phyloP scores from a whole-genome alignment of 2,888 invertebrate genomes.

The Netelia virgata region DNA sequence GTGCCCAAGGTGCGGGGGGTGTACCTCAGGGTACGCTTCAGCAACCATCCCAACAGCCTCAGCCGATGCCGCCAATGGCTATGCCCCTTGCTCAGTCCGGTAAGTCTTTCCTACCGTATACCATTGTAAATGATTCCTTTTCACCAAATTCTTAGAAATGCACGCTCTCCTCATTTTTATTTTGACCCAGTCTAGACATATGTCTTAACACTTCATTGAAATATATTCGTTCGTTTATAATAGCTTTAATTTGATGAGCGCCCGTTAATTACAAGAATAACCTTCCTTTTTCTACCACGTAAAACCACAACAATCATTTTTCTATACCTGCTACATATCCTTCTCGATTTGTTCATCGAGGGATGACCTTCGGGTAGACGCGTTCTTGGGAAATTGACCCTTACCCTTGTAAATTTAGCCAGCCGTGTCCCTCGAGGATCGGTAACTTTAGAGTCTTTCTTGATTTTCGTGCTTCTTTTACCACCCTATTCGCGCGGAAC shows the following conservation, averaged over 20 bases:
- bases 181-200: too few relatives aligned
- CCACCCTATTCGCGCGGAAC: background rate
- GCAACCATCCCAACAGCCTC: slow-evolving; percentile 80
- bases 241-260: too few relatives aligned
- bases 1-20: slow-evolving; percentile 80
- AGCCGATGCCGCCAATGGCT: slow-evolving; percentile 77
- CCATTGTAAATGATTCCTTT: slow-evolving; percentile 8
- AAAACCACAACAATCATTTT: too few relatives aligned
- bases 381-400: slow-evolving; percentile 4
- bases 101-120: slow-evolving; percentile 61
- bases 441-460: background rate
- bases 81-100: slow-evolving; percentile 78
- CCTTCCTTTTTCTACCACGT: too few relatives aligned
- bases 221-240: too few relatives aligned
- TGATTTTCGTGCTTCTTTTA: background rate
- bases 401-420: background rate
- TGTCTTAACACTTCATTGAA: too few relatives aligned
- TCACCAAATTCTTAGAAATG: background rate
- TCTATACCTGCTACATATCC: too few relatives aligned
- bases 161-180: too few relatives aligned
- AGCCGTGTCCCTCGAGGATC: background rate
- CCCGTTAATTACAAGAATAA: too few relatives aligned
- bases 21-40: slow-evolving; percentile 81
- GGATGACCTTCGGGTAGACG: background rate
- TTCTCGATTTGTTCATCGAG: too few relatives aligned